Evolutionary conservation across 2,797 vertebrate genomes (phyloP), one percentile per base, ranked within the genome.

Genomic region (Crenuchus spilurus): DNA sequence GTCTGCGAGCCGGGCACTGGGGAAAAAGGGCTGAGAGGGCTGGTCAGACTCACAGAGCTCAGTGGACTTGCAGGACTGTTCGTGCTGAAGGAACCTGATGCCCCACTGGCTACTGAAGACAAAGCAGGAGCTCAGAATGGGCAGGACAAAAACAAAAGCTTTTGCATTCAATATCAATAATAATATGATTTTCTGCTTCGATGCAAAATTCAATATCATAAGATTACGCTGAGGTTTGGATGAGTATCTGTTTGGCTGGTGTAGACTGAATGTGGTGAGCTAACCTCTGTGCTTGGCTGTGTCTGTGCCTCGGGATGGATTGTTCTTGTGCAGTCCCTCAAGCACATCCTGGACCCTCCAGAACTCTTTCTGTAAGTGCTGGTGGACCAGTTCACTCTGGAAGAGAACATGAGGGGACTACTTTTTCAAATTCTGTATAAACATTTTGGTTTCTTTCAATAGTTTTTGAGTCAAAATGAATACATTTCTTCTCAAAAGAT

Each of bases 301-400:
- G 84, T 98, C 95, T 0, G 96, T 97, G 79, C 96, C 96, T 11
- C 96, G 91, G 65, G 96, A 97, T 0, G 93, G 94, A 80, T 97
- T 96, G 76, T 92, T 97, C 87, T 98, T 99, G 86, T 96, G 93
- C 75, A 99, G 91, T 55, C 95, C 96, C 83, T 99, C 97, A 87
- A 98, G 92, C 31, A 97, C 95, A 0, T 99, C 97, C 85, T 98
- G 97, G 78, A 99, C 95, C 80, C 96, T 91, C 96, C 97, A 98
- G 86, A 98, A 96, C 86, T 98, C 96, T 87, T 96, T 98, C 86
- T 99, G 97, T 83, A 97, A 95, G 85, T 97, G 95, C 82, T 93
- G 82, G 75, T 91, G 95, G 16, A 97, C 92, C 81, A 95, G 74
- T 82, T 97, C 96, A 0, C 93, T 97, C 97, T 99, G 88, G 22